Percentiles rank a stretch among this genome's conserved stretches.
Conservation (phyloP, 92 coral and sea anemone species). For the Zoanthus gigantus region DNA sequence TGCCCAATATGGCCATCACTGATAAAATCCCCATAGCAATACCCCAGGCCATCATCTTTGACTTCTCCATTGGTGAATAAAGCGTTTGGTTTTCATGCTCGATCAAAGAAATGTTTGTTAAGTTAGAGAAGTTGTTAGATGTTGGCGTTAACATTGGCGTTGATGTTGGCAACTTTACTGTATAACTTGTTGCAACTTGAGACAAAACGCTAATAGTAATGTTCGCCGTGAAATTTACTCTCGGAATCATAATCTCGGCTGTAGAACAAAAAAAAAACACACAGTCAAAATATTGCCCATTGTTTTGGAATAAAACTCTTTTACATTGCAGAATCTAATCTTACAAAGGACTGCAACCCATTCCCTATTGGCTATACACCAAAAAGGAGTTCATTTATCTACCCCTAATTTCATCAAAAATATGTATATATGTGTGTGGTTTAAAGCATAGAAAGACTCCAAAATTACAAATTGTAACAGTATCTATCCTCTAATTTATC, state of each 20-base stretch:
- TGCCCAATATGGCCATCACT: conserved; percentile 79
- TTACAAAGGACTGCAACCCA: too few relatives aligned
- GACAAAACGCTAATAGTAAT: background rate
- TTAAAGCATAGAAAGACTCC: background rate
- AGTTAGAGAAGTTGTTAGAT: background rate
- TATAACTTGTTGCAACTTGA: background rate
- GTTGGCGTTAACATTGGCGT: background rate
- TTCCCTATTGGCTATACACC: too few relatives aligned
- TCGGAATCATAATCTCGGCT: conserved; percentile 26
- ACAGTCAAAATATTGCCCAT: background rate
- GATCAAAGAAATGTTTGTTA: background rate
- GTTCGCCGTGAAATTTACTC: conserved; percentile 14
- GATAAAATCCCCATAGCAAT: conserved; percentile 69
- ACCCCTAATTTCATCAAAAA: too few relatives aligned
- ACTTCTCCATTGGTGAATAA: background rate
- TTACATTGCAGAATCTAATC: too few relatives aligned
- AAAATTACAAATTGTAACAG: background rate
- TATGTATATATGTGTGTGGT: too few relatives aligned
- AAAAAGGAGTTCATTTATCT: too few relatives aligned
- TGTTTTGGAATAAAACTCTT: background rate
- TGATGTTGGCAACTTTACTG: background rate
- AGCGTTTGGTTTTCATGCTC: too few relatives aligned
- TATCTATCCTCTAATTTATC: background rate
- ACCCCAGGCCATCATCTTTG: conserved; percentile 70
- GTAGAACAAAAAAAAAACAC: background rate